Conservation (phyloP, 2,113 vertebrate species). For the Neomonachus schauinslandi region DNA sequence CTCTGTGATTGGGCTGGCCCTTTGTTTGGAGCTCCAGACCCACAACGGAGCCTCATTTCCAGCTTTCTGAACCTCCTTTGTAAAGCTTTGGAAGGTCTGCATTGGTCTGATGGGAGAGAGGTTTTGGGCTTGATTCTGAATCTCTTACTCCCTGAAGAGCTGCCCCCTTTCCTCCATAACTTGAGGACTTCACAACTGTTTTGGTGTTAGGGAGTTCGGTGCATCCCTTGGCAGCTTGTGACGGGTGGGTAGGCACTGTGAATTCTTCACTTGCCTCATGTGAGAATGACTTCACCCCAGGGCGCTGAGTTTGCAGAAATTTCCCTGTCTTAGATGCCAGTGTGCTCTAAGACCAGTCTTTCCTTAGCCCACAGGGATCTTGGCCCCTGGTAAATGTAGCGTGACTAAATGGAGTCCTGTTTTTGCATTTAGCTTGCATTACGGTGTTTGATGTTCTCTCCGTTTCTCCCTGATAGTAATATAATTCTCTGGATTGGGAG, state of each 20-base stretch:
- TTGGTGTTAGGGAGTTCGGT: not conserved
- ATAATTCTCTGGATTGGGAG: not conserved
- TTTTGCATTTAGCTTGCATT: not conserved
- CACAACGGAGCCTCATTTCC: not conserved
- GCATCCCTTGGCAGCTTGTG: not conserved
- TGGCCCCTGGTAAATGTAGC: not conserved
- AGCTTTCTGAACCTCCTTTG: not conserved
- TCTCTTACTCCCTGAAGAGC: not conserved
- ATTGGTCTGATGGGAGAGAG: not conserved
- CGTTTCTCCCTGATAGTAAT: not conserved
- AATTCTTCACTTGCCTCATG: not conserved
- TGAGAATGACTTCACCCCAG: not conserved
- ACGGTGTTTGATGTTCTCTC: not conserved
- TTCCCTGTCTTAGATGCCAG: not conserved
- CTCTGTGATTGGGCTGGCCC: not conserved
- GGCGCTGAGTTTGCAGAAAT: not conserved
- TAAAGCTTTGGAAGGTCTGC: not conserved
- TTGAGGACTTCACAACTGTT: not conserved
- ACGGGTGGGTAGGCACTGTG: not conserved
- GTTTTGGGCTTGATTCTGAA: slow-evolving; percentile 23
- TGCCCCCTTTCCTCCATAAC: not conserved
- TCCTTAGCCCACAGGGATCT: not conserved
- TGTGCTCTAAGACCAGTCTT: not conserved
- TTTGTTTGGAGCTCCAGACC: not conserved
- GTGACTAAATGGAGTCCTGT: not conserved